Evolutionary conservation across 23 tunicate genomes (phyloP).

Genomic region (Phallusia fumigata): DNA sequence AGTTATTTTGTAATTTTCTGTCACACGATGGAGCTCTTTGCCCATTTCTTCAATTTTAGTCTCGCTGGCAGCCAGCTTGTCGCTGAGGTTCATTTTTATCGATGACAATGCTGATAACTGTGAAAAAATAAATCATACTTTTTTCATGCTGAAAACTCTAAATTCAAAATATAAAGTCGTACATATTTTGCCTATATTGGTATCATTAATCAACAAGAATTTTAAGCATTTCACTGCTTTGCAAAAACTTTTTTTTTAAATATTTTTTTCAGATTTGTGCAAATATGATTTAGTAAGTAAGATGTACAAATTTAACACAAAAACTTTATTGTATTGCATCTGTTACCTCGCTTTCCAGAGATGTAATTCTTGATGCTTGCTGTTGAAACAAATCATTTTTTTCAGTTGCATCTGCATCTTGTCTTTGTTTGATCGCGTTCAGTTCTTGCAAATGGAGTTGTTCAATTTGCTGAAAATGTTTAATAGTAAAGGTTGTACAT

Average conservation of each 20-base stretch:
- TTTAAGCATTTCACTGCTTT: too few species aligned
- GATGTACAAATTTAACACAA: too few species aligned
- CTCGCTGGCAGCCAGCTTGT: slow-evolving; percentile 15
- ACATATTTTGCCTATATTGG: too few species aligned
- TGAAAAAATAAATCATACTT: neutral
- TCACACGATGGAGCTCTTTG: neutral
- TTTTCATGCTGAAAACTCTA: too few species aligned
- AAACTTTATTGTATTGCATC: neutral
- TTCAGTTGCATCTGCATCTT: slow-evolving; percentile 43
- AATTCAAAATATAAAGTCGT: too few species aligned
- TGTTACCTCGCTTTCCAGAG: slow-evolving; percentile 32
- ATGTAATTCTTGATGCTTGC: slow-evolving; percentile 54
- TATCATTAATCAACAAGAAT: too few species aligned
- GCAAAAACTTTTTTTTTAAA: too few species aligned
- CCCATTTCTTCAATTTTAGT: neutral
- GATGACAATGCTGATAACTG: neutral
- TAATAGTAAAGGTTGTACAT: neutral
- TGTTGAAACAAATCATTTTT: slow-evolving; percentile 62
- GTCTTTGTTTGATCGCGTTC: slow-evolving; percentile 25
- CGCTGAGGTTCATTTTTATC: neutral
- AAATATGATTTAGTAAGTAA: too few species aligned
- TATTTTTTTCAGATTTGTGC: too few species aligned
- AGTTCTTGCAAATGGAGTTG: slow-evolving; percentile 36
- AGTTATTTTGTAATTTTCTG: slow-evolving; percentile 5
- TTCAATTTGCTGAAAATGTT: slow-evolving; percentile 25